phyloP scores from a whole-genome alignment of 2,888 invertebrate genomes.

The Drosophila subquinaria region DNA sequence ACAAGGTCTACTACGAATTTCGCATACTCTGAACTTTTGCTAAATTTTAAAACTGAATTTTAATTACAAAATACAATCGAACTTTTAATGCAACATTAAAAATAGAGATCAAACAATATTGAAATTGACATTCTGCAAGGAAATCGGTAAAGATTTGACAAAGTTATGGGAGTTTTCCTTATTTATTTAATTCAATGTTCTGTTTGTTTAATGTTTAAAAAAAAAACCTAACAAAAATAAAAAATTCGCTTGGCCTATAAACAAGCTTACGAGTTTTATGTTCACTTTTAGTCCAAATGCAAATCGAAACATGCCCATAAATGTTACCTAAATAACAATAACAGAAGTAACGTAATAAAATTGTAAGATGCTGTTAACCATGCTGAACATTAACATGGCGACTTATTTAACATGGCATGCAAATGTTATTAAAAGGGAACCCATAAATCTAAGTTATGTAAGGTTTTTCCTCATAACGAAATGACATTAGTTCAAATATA shows the following conservation, averaged over 20 bases:
- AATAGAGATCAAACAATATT: too few relatives aligned
- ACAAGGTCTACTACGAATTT: conserved; percentile 22
- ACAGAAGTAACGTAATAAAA: neutral
- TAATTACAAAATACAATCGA: neutral
- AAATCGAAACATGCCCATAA: neutral
- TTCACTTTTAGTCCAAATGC: neutral
- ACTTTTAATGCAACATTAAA: too few relatives aligned
- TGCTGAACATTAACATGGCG: neutral
- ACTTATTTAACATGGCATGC: conserved; percentile 1
- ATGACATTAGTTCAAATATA: neutral
- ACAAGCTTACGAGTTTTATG: neutral
- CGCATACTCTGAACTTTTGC: conserved; percentile 32
- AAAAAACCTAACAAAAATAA: too few relatives aligned
- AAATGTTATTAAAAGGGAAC: neutral
- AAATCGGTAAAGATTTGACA: too few relatives aligned
- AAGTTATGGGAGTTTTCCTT: too few relatives aligned
- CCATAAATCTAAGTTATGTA: conserved; percentile 6
- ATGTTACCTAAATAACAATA: neutral
- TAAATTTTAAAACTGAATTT: neutral
- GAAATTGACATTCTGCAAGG: too few relatives aligned
- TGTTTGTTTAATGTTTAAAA: too few relatives aligned
- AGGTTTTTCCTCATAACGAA: neutral
- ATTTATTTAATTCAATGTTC: too few relatives aligned
- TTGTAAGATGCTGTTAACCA: neutral
- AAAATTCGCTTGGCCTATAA: neutral